Evolutionary conservation across 2,888 invertebrate genomes (phyloP), one percentile per base, ranked within the genome.

Genomic region (Periphyllus acericola): DNA sequence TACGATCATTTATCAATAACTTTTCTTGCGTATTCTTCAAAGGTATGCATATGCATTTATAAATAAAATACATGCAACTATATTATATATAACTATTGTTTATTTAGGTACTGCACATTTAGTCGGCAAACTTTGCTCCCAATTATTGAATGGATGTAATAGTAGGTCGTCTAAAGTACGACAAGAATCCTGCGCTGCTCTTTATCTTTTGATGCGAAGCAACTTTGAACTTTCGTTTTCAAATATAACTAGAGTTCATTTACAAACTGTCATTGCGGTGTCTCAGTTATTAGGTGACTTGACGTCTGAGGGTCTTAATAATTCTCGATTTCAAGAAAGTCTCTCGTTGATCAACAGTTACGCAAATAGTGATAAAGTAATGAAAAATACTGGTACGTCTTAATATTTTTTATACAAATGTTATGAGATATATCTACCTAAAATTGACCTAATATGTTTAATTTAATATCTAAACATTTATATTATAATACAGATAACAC

Each of bases 251-350:
- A 74, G 81, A 72, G 82, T 88, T 66, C 82, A 88, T 82, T 82
- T 88, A 19, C 88, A 88, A 88, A 97, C 98, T 60, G 98, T 98
- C 89, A 98, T 99, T 91, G 97, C 98, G 0, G 97, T 99, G 25
- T 98, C 98, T 0, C 96, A 98, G 92, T 94, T 99, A 92, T 94
- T 98, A 89, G 98, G 98, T 89, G 96, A 96, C 91, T 95, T 97
- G 9, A 95, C 96, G n/a, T 55, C 78, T 55, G 79, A 68, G 0
- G 96, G 96, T 5, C 92, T 97, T 90, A 98, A 98, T 92, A 98
- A 97, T 92, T 95, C 96, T n/a, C 94, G 97, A 76, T 98, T 99
- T 92, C 97, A 98, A 93, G 97, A 98, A 92, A 97, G 97, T 90
- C 92, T 99, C 8, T 96, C 97, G 6, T 93, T 97, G 80, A 97